Evolutionary conservation across 2,888 invertebrate species (phyloP).

Genomic region (Calameuta pallipes): DNA sequence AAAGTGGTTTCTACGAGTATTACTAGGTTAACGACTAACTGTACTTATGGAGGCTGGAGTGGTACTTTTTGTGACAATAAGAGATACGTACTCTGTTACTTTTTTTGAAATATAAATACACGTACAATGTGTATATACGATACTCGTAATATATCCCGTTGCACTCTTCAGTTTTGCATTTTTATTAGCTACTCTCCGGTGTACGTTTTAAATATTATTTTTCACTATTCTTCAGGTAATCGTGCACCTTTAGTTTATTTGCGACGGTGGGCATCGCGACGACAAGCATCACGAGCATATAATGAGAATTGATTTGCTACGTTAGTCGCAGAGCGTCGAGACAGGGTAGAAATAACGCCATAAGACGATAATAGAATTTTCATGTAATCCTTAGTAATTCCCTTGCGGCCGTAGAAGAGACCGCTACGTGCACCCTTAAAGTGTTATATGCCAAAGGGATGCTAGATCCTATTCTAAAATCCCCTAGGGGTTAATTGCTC

Average conservation of each 20-base stretch:
- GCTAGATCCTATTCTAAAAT: constrained; percentile 49
- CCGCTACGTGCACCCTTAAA: constrained; percentile 10
- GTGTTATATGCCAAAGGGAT: not conserved
- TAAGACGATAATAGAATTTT: constrained; percentile 63
- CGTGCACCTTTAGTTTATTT: not conserved
- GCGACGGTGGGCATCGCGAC: not conserved
- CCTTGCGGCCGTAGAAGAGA: constrained; percentile 56
- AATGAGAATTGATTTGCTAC: constrained; percentile 44
- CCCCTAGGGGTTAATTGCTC: constrained; percentile 64
- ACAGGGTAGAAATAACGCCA: constrained; percentile 9
- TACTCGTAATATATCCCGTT: not conserved
- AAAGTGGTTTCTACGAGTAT: not conserved
- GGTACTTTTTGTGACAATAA: not conserved
- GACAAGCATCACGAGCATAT: not conserved
- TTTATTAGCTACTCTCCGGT: not conserved
- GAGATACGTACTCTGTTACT: not conserved
- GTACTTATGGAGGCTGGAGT: not conserved
- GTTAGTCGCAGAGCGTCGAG: constrained; percentile 24
- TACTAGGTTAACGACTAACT: not conserved
- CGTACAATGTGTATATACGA: not conserved
- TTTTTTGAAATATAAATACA: not conserved
- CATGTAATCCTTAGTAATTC: constrained; percentile 64
- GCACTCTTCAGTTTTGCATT: not conserved
- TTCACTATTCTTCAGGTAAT: not conserved
- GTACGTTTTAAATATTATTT: not conserved